Conservation (phyloP, 2,113 vertebrate species). For the Suricata suricatta region DNA sequence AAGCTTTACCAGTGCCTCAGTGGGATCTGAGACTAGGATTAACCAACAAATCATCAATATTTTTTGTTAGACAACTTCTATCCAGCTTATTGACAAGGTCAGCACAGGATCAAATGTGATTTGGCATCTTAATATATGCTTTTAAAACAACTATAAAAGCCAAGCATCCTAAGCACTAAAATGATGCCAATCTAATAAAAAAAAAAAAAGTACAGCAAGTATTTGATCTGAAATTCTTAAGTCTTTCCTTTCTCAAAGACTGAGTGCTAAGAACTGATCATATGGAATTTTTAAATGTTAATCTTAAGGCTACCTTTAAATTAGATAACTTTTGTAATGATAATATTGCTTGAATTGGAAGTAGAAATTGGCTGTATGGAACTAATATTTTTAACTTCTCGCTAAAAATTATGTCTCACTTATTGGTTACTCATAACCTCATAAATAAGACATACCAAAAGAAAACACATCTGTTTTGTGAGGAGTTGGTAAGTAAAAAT, state of each 20-base stretch:
- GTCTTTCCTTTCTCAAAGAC: background rate
- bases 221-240: background rate
- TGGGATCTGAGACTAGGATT: background rate
- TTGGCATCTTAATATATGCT: background rate
- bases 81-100: background rate
- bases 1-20: background rate
- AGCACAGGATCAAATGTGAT: background rate
- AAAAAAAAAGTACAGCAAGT: background rate
- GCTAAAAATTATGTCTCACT: background rate
- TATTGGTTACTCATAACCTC: background rate
- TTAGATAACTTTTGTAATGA: slow-evolving; percentile 14
- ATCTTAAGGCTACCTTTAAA: slow-evolving; percentile 10
- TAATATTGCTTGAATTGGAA: background rate
- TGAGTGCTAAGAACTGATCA: background rate
- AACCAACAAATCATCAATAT: background rate
- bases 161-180: background rate
- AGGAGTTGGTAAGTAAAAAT: background rate
- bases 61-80: background rate
- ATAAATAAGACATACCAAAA: background rate
- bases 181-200: background rate
- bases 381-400: slow-evolving; percentile 7
- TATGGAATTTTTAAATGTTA: background rate
- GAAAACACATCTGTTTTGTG: background rate
- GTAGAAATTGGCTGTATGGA: background rate
- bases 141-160: slow-evolving; percentile 5